phyloP scores from a whole-genome alignment of 2,888 invertebrate species.

The Cataglyphis livida region DNA sequence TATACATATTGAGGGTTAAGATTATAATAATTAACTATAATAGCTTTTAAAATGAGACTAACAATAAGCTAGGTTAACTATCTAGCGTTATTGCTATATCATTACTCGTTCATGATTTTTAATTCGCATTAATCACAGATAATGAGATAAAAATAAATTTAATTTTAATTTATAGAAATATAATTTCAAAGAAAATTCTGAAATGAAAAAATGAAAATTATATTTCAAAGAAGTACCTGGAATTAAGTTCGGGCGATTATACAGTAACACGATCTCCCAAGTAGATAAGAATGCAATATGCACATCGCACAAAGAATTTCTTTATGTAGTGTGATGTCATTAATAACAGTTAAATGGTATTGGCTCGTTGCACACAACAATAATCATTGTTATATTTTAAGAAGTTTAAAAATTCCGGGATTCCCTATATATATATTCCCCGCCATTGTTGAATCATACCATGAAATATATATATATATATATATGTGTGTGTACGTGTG shows the following conservation, averaged over 20 bases:
- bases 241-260: too few species aligned
- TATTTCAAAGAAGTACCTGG: too few species aligned
- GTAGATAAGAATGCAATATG: not conserved
- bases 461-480: too few species aligned
- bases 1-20: too few species aligned
- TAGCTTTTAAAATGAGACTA: not conserved
- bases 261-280: too few species aligned
- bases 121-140: not conserved
- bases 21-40: not conserved
- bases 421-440: not conserved
- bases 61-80: not conserved
- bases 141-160: not conserved
- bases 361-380: not conserved
- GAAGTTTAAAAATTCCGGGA: not conserved
- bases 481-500: too few species aligned
- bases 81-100: not conserved
- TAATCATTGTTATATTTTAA: not conserved
- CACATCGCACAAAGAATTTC: not conserved
- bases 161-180: too few species aligned
- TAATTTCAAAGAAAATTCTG: too few species aligned
- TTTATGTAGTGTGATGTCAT: not conserved
- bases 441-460: not conserved
- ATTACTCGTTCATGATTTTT: not conserved
- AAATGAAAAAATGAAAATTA: too few species aligned
- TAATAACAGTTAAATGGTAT: not conserved